These are phyloP conservation scores for Eupithecia pulchellata DNA, from an alignment of 2,888 invertebrate genomes.

Conservation along the genomic window DNA sequence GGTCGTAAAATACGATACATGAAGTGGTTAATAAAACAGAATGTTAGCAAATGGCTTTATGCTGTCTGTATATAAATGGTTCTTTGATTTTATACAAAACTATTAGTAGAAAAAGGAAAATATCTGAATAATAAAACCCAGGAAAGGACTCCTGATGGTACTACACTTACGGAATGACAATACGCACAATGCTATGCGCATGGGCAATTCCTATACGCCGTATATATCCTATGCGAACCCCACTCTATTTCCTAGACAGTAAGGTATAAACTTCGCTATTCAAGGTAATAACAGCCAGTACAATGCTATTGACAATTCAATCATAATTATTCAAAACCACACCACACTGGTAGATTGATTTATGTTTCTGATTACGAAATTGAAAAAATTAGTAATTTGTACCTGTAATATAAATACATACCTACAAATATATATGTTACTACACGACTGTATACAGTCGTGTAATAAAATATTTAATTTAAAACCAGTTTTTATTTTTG, in stretches of 20 bases:
- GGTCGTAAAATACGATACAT: background rate
- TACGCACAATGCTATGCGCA: background rate
- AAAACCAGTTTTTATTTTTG: constrained; percentile 16
- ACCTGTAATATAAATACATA: constrained; percentile 4
- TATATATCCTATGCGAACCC: background rate
- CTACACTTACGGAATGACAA: background rate
- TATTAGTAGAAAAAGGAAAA: too few relatives aligned
- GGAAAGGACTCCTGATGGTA: background rate
- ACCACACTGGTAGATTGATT: constrained; percentile 8
- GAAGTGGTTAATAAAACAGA: too few relatives aligned
- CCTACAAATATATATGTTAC: background rate
- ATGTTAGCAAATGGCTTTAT: too few relatives aligned
- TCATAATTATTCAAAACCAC: background rate
- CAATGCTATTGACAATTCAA: constrained; percentile 2
- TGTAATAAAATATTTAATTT: constrained; percentile 13
- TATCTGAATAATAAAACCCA: background rate
- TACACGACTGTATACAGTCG: too few relatives aligned
- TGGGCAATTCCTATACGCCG: background rate
- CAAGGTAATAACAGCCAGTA: background rate
- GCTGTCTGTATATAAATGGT: too few relatives aligned
- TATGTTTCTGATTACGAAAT: constrained; percentile 16
- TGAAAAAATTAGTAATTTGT: constrained; percentile 3
- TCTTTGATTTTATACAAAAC: background rate
- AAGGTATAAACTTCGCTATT: background rate
- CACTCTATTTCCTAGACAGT: background rate